phyloP scores from a whole-genome alignment of 2,888 invertebrate species.

The Ectobius pallidus region DNA sequence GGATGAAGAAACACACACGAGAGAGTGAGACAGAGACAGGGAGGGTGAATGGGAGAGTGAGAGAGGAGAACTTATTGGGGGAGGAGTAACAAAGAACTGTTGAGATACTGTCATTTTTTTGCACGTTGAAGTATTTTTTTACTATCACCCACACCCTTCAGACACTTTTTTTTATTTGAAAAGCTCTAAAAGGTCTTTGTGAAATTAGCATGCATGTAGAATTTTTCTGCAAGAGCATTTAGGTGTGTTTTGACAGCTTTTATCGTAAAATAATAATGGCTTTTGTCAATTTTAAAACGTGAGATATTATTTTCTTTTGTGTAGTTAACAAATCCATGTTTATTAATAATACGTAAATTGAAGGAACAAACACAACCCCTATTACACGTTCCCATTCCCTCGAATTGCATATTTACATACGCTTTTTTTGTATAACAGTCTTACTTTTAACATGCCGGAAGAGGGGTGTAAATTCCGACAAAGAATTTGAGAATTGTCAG shows the following conservation, averaged over 20 bases:
- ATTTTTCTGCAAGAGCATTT: neutral
- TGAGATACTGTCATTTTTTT: neutral
- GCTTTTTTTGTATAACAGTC: neutral
- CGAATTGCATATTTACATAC: neutral
- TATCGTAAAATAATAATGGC: constrained; percentile 8
- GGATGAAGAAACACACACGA: neutral
- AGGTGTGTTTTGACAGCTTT: constrained; percentile 22
- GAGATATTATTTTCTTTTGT: constrained; percentile 9
- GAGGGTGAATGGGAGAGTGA: neutral
- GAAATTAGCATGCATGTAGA: constrained; percentile 3
- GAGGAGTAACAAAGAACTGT: neutral
- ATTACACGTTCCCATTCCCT: neutral
- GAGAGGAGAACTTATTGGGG: too few relatives aligned
- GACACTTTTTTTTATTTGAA: neutral
- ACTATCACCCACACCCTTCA: neutral
- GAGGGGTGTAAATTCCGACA: too few relatives aligned
- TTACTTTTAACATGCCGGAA: too few relatives aligned
- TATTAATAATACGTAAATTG: neutral
- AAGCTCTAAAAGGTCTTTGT: constrained; percentile 2
- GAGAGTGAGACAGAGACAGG: neutral
- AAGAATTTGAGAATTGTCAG: too few relatives aligned
- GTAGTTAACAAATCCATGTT: constrained; percentile 7
- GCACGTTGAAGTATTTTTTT: neutral
- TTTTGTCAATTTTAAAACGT: constrained; percentile 16
- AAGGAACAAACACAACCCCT: neutral